Evolutionary conservation across 2,888 invertebrate species (phyloP).

Genomic region (Conistra vaccinii): DNA sequence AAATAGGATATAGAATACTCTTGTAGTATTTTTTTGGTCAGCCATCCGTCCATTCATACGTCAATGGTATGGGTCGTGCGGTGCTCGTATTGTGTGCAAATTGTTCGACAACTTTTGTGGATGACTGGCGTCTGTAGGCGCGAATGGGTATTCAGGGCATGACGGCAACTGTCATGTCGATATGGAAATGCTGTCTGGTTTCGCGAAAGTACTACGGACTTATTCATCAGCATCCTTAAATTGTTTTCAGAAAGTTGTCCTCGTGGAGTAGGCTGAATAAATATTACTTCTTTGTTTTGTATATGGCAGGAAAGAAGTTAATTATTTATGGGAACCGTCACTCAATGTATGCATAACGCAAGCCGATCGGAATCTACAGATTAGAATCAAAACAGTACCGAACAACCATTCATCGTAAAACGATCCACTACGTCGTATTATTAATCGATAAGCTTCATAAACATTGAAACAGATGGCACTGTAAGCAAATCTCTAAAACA

Average conservation of each 20-base stretch:
- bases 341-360: constrained; percentile 26
- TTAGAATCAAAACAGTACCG: constrained; percentile 25
- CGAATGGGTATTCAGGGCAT: constrained; percentile 40
- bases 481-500: constrained; percentile 46
- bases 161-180: constrained; percentile 33
- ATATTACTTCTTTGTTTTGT: constrained; percentile 1
- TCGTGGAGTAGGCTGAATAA: not conserved
- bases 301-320: constrained; percentile 47
- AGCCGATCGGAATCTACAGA: constrained; percentile 28
- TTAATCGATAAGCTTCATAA: constrained; percentile 44
- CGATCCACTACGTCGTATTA: constrained; percentile 13
- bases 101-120: constrained; percentile 62
- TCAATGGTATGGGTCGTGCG: constrained; percentile 65
- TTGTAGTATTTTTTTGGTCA: constrained; percentile 78
- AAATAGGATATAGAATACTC: constrained; percentile 70
- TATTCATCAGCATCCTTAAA: constrained; percentile 29
- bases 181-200: constrained; percentile 22
- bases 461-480: constrained; percentile 55
- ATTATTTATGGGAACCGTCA: constrained; percentile 12
- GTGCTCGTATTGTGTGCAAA: constrained; percentile 80
- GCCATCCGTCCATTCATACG: constrained; percentile 85
- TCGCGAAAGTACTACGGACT: not conserved
- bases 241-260: constrained; percentile 1
- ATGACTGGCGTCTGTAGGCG: constrained; percentile 40
- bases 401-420: constrained; percentile 33